A percentile compares a stretch with the other conserved stretches of the same genome.
phyloP scores from a whole-genome alignment of 2,888 invertebrate genomes.

The Alcis repandata region DNA sequence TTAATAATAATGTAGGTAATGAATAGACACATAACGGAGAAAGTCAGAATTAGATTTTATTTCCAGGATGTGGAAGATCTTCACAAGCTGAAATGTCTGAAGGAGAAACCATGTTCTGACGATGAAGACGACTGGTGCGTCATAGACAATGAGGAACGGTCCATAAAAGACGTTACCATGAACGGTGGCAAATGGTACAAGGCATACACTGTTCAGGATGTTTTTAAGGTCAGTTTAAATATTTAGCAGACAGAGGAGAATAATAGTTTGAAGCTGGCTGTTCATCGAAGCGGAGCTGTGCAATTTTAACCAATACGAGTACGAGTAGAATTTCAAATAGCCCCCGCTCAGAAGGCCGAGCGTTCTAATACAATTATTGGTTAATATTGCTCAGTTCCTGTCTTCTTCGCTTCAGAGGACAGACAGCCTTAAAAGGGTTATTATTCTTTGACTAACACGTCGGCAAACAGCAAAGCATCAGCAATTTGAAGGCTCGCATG shows the following conservation, averaged over 20 bases:
- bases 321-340: too few relatives aligned
- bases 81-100: conserved; percentile 61
- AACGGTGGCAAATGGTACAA: conserved; percentile 85
- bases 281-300: too few relatives aligned
- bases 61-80: conserved; percentile 80
- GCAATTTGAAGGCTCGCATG: too few relatives aligned
- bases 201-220: conserved; percentile 83
- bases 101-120: conserved; percentile 48
- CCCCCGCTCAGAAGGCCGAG: too few relatives aligned
- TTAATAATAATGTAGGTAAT: too few relatives aligned
- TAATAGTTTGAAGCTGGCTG: neutral
- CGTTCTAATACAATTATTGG: too few relatives aligned
- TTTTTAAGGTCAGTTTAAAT: conserved; percentile 84
- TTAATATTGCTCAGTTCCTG: too few relatives aligned
- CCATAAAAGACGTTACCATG: conserved; percentile 65
- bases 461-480: too few relatives aligned
- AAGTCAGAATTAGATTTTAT: neutral
- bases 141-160: conserved; percentile 56
- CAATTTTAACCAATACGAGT: too few relatives aligned
- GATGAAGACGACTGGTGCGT: conserved; percentile 70
- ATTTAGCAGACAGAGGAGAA: neutral
- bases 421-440: too few relatives aligned
- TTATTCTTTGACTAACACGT: too few relatives aligned
- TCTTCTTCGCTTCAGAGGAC: too few relatives aligned
- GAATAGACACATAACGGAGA: neutral